Conservation (phyloP, 2,888 invertebrate species). For the Orthosia cruda region DNA sequence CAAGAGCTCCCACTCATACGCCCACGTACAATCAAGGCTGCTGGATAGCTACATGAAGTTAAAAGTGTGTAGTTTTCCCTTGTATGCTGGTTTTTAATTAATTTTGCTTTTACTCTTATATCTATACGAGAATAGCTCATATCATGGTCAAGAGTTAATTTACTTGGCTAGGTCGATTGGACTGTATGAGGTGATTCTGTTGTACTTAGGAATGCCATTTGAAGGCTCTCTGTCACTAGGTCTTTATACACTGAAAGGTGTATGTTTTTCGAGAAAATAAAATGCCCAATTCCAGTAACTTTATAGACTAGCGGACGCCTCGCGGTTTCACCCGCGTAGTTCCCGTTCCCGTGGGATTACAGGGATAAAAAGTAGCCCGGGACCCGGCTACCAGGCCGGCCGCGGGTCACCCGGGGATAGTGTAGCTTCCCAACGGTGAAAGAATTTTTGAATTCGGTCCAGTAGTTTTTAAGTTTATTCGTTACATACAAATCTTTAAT, state of each 20-base stretch:
- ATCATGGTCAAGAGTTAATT: not conserved
- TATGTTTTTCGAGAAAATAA: not conserved
- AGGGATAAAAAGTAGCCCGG: too few species aligned
- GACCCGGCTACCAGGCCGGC: too few species aligned
- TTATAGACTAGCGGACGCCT: too few species aligned
- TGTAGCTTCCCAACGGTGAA: too few species aligned
- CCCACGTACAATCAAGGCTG: constrained; percentile 7
- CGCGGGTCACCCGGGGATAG: too few species aligned
- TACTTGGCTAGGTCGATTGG: not conserved
- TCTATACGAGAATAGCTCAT: not conserved
- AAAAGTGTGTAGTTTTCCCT: not conserved
- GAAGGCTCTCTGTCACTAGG: not conserved
- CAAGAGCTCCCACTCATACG: constrained; percentile 24
- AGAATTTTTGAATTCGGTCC: too few species aligned
- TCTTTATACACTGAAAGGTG: too few species aligned
- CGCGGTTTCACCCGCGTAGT: too few species aligned
- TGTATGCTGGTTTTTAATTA: not conserved
- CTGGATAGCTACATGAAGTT: constrained; percentile 2
- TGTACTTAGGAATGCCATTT: too few species aligned
- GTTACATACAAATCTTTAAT: too few species aligned
- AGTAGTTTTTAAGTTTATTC: too few species aligned
- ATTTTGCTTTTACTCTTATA: not conserved
- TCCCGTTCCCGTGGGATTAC: too few species aligned
- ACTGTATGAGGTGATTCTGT: not conserved
- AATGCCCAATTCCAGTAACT: not conserved